Conservation (phyloP, 1,140 invertebrate genomes). For the Mamestra configurata region DNA sequence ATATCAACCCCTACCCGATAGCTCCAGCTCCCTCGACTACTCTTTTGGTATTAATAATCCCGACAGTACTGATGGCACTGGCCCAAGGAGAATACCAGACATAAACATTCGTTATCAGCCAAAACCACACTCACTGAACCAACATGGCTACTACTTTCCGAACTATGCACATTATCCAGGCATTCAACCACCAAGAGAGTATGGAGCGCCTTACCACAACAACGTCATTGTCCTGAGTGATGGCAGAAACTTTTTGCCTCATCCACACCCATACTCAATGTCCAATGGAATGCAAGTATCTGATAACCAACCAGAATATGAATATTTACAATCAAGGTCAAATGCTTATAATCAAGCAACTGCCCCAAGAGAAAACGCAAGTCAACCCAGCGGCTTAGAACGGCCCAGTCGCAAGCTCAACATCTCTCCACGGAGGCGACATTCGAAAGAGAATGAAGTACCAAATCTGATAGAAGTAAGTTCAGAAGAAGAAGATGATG, state of each 20-base stretch:
- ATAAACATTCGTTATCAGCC: conserved; percentile 81
- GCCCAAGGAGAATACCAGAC: conserved; percentile 64
- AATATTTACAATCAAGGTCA: conserved; percentile 57
- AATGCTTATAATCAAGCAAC: conserved; percentile 4
- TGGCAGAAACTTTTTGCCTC: conserved; percentile 68
- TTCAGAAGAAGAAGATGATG: conserved; percentile 85
- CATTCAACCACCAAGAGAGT: conserved; percentile 54
- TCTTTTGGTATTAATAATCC: conserved; percentile 62
- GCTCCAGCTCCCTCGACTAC: conserved; percentile 80
- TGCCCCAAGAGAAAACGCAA: background rate
- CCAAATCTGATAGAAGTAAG: conserved; percentile 83
- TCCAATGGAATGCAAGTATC: conserved; percentile 60
- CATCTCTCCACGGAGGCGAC: conserved; percentile 80
- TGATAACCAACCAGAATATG: conserved; percentile 64
- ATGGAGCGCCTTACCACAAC: conserved; percentile 69
- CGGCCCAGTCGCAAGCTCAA: conserved; percentile 82
- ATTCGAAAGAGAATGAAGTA: conserved; percentile 76
- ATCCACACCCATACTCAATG: conserved; percentile 70
- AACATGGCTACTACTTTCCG: conserved; percentile 72
- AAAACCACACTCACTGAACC: conserved; percentile 67
- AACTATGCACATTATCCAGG: conserved; percentile 69
- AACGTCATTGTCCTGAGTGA: conserved; percentile 74
- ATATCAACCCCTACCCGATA: conserved; percentile 83
- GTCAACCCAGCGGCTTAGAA: conserved; percentile 66
- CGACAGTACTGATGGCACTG: conserved; percentile 65